Evolutionary conservation across 2,888 invertebrate genomes (phyloP).

Genomic region (Agrenia bidenticulata): DNA sequence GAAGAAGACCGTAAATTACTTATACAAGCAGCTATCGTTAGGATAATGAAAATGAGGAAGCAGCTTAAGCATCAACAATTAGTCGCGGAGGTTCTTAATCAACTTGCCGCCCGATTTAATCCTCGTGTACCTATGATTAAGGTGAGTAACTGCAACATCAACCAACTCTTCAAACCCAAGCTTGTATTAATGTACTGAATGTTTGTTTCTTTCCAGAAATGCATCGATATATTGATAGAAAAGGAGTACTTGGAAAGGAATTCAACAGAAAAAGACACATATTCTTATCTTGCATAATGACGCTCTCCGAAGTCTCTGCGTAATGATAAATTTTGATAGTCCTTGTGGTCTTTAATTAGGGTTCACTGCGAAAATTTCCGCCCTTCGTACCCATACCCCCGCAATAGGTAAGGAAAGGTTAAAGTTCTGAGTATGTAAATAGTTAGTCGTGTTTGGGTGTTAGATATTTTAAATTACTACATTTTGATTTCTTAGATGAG

Average conservation of each 20-base stretch:
- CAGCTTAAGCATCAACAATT: conserved; percentile 86
- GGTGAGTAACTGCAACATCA: conserved; percentile 61
- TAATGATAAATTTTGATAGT: no score
- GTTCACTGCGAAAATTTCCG: no score
- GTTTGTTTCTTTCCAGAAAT: conserved; percentile 27
- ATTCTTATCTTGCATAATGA: conserved; percentile 66
- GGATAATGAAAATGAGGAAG: conserved; percentile 98
- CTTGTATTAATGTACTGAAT: no score
- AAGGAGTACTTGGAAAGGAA: conserved; percentile 33
- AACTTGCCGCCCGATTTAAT: conserved; percentile 92
- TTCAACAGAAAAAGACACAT: conserved; percentile 28
- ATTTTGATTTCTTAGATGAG: no score
- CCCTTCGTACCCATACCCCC: no score
- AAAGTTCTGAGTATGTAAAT: no score
- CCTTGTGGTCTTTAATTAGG: no score
- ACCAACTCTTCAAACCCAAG: no score
- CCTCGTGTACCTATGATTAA: conserved; percentile 96
- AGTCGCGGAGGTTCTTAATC: conserved; percentile 93
- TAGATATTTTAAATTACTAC: no score
- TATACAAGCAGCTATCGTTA: conserved; percentile 90
- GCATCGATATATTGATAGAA: conserved; percentile 40
- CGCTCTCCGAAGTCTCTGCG: no score
- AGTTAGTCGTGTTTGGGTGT: no score
- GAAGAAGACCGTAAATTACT: conserved; percentile 97
- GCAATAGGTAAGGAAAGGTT: no score